Conservation (phyloP, 2,888 invertebrate genomes). For the Eupithecia inturbata region DNA sequence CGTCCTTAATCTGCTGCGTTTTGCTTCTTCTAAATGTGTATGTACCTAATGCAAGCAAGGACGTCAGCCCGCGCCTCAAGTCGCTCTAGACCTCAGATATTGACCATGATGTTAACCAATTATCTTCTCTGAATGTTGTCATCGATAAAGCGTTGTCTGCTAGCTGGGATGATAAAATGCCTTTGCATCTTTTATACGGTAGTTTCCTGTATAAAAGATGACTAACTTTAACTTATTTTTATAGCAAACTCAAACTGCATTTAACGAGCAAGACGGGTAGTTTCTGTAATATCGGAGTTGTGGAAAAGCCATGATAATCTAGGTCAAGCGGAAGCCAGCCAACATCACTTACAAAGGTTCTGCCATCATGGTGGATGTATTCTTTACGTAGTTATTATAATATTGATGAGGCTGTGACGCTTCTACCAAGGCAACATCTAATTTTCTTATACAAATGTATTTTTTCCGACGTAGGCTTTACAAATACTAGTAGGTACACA, state of each 20-base stretch:
- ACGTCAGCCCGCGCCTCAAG: background rate
- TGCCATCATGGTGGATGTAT: background rate
- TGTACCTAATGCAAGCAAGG: background rate
- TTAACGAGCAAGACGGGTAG: background rate
- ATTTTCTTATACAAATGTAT: background rate
- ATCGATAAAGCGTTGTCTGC: background rate
- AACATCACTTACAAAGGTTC: slow-evolving; percentile 10
- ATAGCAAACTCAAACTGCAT: background rate
- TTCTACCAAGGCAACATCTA: background rate
- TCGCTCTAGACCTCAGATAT: background rate
- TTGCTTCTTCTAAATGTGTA: background rate
- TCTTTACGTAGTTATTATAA: background rate
- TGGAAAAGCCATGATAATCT: slow-evolving; percentile 31
- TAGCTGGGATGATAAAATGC: background rate
- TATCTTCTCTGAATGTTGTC: background rate
- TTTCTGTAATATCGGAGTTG: background rate
- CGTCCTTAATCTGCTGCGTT: background rate
- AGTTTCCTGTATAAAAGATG: background rate
- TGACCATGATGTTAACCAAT: background rate
- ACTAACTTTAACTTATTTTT: background rate
- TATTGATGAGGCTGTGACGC: background rate
- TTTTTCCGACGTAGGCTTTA: background rate
- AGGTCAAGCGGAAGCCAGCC: slow-evolving; percentile 19
- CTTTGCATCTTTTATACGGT: background rate
- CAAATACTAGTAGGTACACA: background rate